Evolutionary conservation across 2,113 vertebrate species (phyloP), one percentile per base, ranked within the genome.

Genomic region (Python bivittatus): DNA sequence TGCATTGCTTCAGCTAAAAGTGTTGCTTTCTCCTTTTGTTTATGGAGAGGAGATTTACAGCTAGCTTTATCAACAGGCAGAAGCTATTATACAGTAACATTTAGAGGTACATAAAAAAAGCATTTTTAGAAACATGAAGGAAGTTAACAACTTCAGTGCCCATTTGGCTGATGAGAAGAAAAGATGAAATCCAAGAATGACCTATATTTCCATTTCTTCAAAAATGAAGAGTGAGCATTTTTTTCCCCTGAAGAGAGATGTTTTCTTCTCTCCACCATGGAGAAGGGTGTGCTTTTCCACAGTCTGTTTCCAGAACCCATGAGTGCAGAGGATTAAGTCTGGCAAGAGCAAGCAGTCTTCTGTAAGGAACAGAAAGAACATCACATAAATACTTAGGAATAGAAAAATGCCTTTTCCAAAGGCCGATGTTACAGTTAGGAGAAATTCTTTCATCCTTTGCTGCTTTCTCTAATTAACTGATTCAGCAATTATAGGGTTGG

Each of bases 1-100:
- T 25, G n/a, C 10, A 38, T 68, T 85, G 53, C 38, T 92, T 72
- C 27, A 84, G 54, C 42, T 60, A 79, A 79, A 72, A 56, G 84
- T 87, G 25, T 88, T 88, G 38, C 42, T 88, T 88, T 53, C 64
- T 88, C 52, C 86, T 83, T 56, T 92, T 92, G 86, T 38, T 92
- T 83, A 83, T 60, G 13, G 8, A 60, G 27, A 88, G 84, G 86
- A 84, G 54, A 84, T 84, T 58, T 88, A 92, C 13, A 88, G 42
- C 42, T 72, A 84, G 27, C 29, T 48, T 44, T 92, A 58, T 60
- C 29, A 38, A 84, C 57, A 83, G 42, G 38, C 52, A 84, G 57
- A 92, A 87, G 20, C 4, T 60, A 61, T 84, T 58, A 17, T 87
- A 86, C 44, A 86, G 23, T 68, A 68, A 86, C 9, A 38, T 17